A percentile compares a stretch with the other conserved stretches of the same genome.
Conservation (phyloP, 1,140 invertebrate species). For the Thaumetopoea pityocampa region DNA sequence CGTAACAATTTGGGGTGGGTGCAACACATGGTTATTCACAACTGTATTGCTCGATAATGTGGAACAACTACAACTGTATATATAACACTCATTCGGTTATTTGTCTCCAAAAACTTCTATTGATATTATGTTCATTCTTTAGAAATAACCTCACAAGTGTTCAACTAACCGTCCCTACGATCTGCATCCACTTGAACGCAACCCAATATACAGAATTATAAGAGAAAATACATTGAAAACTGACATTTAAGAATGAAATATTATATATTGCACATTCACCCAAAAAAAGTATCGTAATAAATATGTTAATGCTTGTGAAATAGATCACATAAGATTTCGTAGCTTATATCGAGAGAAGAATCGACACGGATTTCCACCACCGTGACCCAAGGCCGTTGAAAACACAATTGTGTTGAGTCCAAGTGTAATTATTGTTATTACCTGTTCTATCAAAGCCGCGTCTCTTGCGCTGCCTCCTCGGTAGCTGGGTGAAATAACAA, state of each 20-base stretch:
- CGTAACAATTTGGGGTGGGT: slow-evolving; percentile 32
- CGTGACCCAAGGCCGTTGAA: slow-evolving; percentile 11
- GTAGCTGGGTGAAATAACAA: slow-evolving; percentile 77
- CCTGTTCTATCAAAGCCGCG: slow-evolving; percentile 77
- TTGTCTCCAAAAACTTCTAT: no score
- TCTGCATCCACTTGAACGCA: slow-evolving; percentile 64
- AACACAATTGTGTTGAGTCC: slow-evolving; percentile 48
- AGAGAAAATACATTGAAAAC: slow-evolving; percentile 12
- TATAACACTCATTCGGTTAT: slow-evolving; percentile 20
- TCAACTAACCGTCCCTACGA: slow-evolving; percentile 44
- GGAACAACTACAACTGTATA: slow-evolving; percentile 22
- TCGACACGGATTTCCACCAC: slow-evolving; percentile 14
- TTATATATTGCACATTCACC: no score
- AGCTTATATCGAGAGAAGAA: slow-evolving; percentile 20
- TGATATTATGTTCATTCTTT: no score
- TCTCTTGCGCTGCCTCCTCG: slow-evolving; percentile 76
- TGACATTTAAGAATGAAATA: slow-evolving; percentile 8
- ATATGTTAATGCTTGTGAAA: neutral
- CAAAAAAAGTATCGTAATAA: no score
- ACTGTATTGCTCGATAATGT: slow-evolving; percentile 5
- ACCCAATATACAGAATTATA: slow-evolving; percentile 50
- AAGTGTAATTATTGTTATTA: slow-evolving; percentile 62
- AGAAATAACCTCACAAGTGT: slow-evolving; percentile 45
- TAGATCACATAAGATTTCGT: slow-evolving; percentile 5
- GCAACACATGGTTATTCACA: slow-evolving; percentile 26